Evolutionary conservation across 2,113 vertebrate species (phyloP).

Genomic region (Periophthalmodon schlosseri): DNA sequence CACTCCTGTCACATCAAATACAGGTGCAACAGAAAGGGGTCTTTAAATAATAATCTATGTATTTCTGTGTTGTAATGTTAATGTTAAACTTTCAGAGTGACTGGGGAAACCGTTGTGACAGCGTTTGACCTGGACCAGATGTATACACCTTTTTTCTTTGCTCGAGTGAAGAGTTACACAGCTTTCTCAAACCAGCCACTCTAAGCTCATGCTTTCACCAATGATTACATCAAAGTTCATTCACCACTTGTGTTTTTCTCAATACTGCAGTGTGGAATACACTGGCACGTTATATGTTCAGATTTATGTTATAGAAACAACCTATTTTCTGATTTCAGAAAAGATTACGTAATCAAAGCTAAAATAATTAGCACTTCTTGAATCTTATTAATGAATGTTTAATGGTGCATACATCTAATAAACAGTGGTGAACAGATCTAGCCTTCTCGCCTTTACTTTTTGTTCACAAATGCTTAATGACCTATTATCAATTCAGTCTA

Average conservation of each 20-base stretch:
- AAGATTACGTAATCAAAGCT: slow-evolving; percentile 43
- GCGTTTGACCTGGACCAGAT: slow-evolving; percentile 95
- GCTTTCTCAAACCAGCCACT: slow-evolving; percentile 92
- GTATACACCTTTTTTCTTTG: slow-evolving; percentile 94
- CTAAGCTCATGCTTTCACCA: slow-evolving; percentile 65
- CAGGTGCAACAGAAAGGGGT: slow-evolving; percentile 77
- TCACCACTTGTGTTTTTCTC: slow-evolving; percentile 20
- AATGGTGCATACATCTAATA: slow-evolving; percentile 57
- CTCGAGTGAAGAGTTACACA: slow-evolving; percentile 97
- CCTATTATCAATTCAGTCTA: slow-evolving; percentile 6
- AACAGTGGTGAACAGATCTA: slow-evolving; percentile 40
- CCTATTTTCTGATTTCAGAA: slow-evolving; percentile 71
- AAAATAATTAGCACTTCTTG: slow-evolving; percentile 50
- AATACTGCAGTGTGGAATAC: slow-evolving; percentile 54
- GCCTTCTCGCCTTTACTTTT: not conserved
- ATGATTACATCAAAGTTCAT: slow-evolving; percentile 29
- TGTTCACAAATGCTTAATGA: not conserved
- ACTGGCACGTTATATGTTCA: slow-evolving; percentile 42
- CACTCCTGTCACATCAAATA: slow-evolving; percentile 95
- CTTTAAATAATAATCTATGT: no score
- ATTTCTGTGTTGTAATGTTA: not conserved
- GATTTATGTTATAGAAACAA: slow-evolving; percentile 45
- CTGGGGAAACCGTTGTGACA: slow-evolving; percentile 91
- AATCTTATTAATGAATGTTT: slow-evolving; percentile 58
- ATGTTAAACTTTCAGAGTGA: slow-evolving; percentile 76